Base-by-base conservation (phyloP, 2,888 invertebrate genomes). In the Zele albiditarsus region DNA sequence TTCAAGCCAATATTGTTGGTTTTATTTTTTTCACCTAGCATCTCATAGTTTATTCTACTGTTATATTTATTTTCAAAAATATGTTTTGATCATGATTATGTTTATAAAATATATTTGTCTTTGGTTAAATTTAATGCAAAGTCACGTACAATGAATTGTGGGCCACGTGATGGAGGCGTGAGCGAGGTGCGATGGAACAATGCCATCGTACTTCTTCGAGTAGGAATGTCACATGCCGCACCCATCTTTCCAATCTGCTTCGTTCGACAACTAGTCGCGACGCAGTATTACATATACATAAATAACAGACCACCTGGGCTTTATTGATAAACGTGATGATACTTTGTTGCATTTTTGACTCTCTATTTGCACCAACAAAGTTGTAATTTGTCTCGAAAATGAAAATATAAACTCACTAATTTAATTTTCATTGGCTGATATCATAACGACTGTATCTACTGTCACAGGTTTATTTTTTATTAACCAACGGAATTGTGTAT, bases 181-280 rank as follows among this genome's bases (percentile, higher is more conserved):
- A 88, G 86, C 86, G 85, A 88, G 89, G 89, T 85, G 88, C 86
- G 88, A 89, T 87, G 87, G 88, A 89, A 89, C 88, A 88, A 89
- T 89, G 88, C 88, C 88, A 88, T 88, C 87, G 85, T 84, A 82
- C 79, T 83, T 87, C 88, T 87, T 86, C 88, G 86, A 88, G 86
- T 81, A 88, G 88, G 89, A 89, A 89, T 89, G 88, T 84, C 85
- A 81, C 81, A 82, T 81, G 88, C 87, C 88, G 89, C 89, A 88
- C 89, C 89, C 87, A 88, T 86, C 84, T 84, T 83, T 84, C 78
- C 83, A 79, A 81, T 81, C 79, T 80, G 74, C 74, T 78, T 72
- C 68, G 53, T 81, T 80, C 65, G 63, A 74, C 74, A 57, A 57
- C 53, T 38, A 67, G 25, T 42, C 27, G 46, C 49, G 27, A 49